Base-by-base conservation (phyloP, 23 tunicate genomes). In the Styela clava region DNA sequence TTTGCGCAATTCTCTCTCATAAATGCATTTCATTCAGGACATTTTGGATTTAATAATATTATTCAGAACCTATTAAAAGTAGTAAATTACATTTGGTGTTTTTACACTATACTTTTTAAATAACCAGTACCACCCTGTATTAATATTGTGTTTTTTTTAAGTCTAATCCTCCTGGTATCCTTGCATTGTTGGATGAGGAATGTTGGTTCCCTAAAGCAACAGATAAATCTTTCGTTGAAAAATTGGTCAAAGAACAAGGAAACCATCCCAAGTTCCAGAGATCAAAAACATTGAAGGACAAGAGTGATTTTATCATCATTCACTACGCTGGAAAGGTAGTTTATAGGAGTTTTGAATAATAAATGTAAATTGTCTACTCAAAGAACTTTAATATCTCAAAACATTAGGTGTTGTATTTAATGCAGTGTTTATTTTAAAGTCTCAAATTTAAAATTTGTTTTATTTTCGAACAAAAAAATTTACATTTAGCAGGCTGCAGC, bases 151-250 rank as follows among this genome's bases (percentile, higher is more conserved):
- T 35, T 76, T 44, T 44, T 34, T 36, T 21, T 34, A 84, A 96
- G 99, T 84, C 99, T 65, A 91, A 87, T 82, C 99, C 99, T 31
- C 99, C 99, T 34, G 99, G 99, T 56, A 96, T 96, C 44, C 74
- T 96, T 73, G 86, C 99, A 0, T 82, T 96, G 37, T 68, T 96
- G 81, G 99, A 96, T 64, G 99, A 96, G 35, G 99, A 96, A 87
- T 96, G 99, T 73, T 96, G 99, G 99, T 91, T 96, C 83, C 99
- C 99, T 27, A 96, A 96, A 82, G 99, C 99, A 35, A 96, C 99
- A 36, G 99, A 96, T 85, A 91, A 91, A 69, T 74, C 94, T 0
- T 96, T 96, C 62, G 99, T 96, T 29, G 99, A 96, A 52, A 96
- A 96, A 35, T 73, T 96, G 61, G 83, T 84, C 84, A 96, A 96